phyloP scores from a whole-genome alignment of 2,113 vertebrate species.

The Benitochromis conjunctus region DNA sequence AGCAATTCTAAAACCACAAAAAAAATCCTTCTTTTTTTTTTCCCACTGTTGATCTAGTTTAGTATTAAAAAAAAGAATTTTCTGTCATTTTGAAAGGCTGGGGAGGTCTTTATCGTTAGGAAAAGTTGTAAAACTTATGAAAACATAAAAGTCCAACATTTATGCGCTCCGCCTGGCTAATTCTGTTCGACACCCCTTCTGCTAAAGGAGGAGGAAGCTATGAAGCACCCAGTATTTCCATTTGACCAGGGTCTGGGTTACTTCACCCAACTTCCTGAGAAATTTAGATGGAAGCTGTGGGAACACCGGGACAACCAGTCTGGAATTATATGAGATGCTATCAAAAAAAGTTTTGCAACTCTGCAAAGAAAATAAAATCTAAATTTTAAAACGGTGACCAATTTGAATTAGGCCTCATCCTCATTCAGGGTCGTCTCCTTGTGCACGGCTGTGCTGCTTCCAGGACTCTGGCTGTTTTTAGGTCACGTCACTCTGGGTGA shows the following conservation, averaged over 20 bases:
- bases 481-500: not conserved
- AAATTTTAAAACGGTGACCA: fast-evolving
- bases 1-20: not conserved
- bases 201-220: no score
- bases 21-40: not conserved
- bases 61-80: fast-evolving
- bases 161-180: not conserved
- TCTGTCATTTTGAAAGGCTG: fast-evolving
- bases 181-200: not conserved
- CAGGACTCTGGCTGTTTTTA: not conserved
- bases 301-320: not conserved
- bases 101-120: not conserved
- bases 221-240: not conserved
- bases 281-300: not conserved
- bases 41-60: not conserved
- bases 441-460: not conserved
- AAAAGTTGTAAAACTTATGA: not conserved
- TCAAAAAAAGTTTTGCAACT: not conserved
- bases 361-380: not conserved
- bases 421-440: not conserved
- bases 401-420: not conserved
- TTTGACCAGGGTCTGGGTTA: not conserved
- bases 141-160: fast-evolving
- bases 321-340: not conserved
- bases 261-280: not conserved